Conservation (phyloP, 2,888 invertebrate species). For the Galerucella pusilla region DNA sequence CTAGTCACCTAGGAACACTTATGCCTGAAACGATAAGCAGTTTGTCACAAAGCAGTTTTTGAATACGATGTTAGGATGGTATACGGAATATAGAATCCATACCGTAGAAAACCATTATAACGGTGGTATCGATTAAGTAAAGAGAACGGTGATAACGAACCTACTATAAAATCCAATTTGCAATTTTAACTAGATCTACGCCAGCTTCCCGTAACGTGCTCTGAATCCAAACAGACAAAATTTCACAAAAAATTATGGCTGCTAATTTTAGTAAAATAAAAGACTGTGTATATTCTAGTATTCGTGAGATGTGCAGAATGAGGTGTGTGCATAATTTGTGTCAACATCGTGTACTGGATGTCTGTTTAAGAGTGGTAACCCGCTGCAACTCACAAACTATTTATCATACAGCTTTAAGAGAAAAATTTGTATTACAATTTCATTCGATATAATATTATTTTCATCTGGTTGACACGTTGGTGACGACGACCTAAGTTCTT, state of each 20-base stretch:
- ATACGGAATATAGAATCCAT: constrained; percentile 7
- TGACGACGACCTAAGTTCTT: no score
- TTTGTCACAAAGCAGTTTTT: neutral
- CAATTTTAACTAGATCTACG: constrained; percentile 18
- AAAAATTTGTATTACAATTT: no score
- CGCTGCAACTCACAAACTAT: no score
- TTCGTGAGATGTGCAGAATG: neutral
- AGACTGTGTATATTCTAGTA: neutral
- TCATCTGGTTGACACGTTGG: no score
- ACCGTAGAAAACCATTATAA: constrained; percentile 10
- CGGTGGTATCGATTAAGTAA: constrained; percentile 22
- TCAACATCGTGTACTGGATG: no score
- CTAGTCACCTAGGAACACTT: no score
- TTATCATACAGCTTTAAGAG: no score
- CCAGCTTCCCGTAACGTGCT: neutral
- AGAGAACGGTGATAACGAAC: constrained; percentile 25
- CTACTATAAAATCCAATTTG: constrained; percentile 27
- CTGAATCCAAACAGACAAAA: neutral
- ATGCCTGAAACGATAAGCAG: no score
- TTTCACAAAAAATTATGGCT: neutral
- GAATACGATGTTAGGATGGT: neutral
- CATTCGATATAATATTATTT: no score
- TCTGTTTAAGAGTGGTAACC: no score
- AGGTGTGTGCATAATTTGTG: neutral
- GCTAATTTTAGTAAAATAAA: neutral